Evolutionary conservation across 2,888 invertebrate species (phyloP).

Genomic region (Steinernema scapterisci): DNA sequence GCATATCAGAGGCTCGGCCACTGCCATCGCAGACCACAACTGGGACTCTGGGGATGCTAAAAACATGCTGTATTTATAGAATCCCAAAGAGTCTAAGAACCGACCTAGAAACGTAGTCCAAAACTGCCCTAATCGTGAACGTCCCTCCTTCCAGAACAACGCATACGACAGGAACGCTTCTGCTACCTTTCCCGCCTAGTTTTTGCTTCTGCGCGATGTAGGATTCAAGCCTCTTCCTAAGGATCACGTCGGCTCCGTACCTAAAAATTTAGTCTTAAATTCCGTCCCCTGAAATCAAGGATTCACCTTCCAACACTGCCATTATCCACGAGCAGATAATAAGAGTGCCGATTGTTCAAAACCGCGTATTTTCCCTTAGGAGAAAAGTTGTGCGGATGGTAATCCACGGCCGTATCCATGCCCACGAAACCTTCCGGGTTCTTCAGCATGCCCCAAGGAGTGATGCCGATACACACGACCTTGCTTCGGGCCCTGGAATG

Average conservation of each 20-base stretch:
- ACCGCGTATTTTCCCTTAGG: slow-evolving; percentile 54
- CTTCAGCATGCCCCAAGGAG: slow-evolving; percentile 89
- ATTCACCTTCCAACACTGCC: slow-evolving; percentile 81
- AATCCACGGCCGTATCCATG: slow-evolving; percentile 54
- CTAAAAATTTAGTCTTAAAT: slow-evolving; percentile 53
- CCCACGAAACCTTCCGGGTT: slow-evolving; percentile 60
- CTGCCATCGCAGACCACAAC: slow-evolving; percentile 76
- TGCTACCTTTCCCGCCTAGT: slow-evolving; percentile 48
- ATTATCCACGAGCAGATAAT: slow-evolving; percentile 94
- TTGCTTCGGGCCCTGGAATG: slow-evolving; percentile 45
- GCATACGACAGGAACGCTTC: slow-evolving; percentile 89
- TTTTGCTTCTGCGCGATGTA: slow-evolving; percentile 75
- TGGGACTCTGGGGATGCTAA: slow-evolving; percentile 83
- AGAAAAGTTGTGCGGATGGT: slow-evolving; percentile 55
- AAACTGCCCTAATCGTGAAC: slow-evolving; percentile 90
- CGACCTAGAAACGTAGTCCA: slow-evolving; percentile 85
- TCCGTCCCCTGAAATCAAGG: slow-evolving; percentile 67
- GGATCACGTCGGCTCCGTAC: slow-evolving; percentile 79
- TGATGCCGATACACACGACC: slow-evolving; percentile 91
- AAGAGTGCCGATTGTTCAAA: slow-evolving; percentile 92
- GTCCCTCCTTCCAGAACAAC: slow-evolving; percentile 96
- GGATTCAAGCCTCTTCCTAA: slow-evolving; percentile 90
- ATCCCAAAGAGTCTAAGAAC: no score
- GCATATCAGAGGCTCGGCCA: slow-evolving; percentile 90
- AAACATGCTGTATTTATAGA: no score